A percentile compares a stretch with the other conserved stretches of the same genome.
phyloP scores from a whole-genome alignment of 2,888 invertebrate species.

The Sepiola atlantica region DNA sequence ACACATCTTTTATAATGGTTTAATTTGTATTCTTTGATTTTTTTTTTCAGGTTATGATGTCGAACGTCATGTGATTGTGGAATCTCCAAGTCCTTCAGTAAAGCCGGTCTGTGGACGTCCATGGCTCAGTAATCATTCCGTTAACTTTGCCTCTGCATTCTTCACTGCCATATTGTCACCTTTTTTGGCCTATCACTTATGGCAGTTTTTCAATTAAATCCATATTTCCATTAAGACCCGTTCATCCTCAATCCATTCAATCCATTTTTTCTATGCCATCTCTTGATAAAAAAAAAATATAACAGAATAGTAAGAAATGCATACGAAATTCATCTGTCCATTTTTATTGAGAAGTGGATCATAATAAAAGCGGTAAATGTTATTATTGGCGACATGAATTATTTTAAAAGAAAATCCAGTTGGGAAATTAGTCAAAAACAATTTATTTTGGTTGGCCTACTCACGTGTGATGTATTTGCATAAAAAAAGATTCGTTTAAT shows the following conservation, averaged over 20 bases:
- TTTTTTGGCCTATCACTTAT: slow-evolving; percentile 61
- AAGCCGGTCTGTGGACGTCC: slow-evolving; percentile 85
- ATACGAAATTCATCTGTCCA: no score
- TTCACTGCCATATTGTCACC: slow-evolving; percentile 77
- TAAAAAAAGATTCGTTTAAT: no score
- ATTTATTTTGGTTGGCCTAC: no score
- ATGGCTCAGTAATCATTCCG: slow-evolving; percentile 89
- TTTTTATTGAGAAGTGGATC: no score
- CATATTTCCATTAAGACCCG: neutral
- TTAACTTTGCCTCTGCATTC: slow-evolving; percentile 88
- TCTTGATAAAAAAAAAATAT: neutral
- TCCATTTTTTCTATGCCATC: neutral
- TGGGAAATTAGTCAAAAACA: no score
- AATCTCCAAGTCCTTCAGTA: slow-evolving; percentile 82
- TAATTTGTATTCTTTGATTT: slow-evolving; percentile 37
- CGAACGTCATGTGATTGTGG: slow-evolving; percentile 81
- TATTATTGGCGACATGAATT: no score
- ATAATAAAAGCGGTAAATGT: no score
- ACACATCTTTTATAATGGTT: neutral
- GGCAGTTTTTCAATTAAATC: slow-evolving; percentile 50
- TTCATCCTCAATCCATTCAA: neutral
- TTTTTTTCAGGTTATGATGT: slow-evolving; percentile 80
- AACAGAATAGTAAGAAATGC: no score
- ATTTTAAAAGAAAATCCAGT: no score
- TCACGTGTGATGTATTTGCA: no score